Conservation (phyloP, 1,140 invertebrate genomes). For the Cephus cinctus region DNA sequence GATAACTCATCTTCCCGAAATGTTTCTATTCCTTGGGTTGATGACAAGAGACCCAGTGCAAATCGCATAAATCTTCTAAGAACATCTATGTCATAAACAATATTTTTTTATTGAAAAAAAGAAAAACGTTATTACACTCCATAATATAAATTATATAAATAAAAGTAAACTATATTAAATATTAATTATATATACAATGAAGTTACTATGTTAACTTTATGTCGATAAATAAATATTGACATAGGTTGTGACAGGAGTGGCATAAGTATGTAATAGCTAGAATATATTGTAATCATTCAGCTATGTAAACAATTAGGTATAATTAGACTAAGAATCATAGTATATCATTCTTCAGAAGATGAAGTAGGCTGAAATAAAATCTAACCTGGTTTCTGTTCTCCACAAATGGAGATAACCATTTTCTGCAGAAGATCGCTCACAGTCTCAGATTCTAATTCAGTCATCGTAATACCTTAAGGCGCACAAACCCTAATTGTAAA, state of each 20-base stretch:
- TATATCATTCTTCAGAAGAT: conserved; percentile 10
- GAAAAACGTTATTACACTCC: too few species aligned
- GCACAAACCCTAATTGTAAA: too few species aligned
- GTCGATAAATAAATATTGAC: not conserved
- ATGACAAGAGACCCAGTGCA: conserved; percentile 43
- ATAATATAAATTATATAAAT: conserved; percentile 6
- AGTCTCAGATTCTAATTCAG: conserved; percentile 47
- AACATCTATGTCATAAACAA: conserved; percentile 28
- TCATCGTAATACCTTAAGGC: too few species aligned
- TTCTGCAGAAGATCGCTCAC: conserved; percentile 49
- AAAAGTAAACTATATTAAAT: not conserved
- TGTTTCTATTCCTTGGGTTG: conserved; percentile 41
- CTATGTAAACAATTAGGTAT: not conserved
- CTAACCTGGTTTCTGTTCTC: conserved; percentile 51
- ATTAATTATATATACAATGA: not conserved
- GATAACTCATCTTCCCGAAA: conserved; percentile 47
- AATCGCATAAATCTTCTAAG: conserved; percentile 43
- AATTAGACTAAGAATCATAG: not conserved
- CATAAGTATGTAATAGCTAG: conserved; percentile 8
- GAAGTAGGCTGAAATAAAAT: conserved; percentile 14
- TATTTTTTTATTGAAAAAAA: too few species aligned
- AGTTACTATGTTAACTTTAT: conserved; percentile 5
- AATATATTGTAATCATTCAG: not conserved
- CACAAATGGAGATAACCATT: conserved; percentile 47
- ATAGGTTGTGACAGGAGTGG: conserved; percentile 6